Conservation (phyloP, 2,888 invertebrate genomes). For the Griposia aprilina region DNA sequence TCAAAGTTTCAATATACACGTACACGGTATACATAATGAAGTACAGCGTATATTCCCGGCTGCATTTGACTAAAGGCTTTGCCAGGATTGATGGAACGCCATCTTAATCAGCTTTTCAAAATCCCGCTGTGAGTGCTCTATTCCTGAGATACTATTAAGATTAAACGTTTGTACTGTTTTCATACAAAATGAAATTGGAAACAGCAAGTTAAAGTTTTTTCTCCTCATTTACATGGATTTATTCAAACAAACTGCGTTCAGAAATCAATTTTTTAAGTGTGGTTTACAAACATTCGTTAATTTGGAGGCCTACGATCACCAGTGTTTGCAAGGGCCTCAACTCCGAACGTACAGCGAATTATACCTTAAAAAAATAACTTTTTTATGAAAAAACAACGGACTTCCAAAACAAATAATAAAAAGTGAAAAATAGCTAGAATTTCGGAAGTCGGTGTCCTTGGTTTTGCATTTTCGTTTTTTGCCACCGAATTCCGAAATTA, state of each 20-base stretch:
- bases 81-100: conserved; percentile 38
- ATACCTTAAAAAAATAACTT: no score
- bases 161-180: conserved; percentile 28
- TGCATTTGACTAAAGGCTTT: conserved; percentile 58
- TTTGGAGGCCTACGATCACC: background rate
- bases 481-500: no score
- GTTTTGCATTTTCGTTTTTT: no score
- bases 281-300: background rate
- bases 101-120: conserved; percentile 62
- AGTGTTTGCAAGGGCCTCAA: background rate
- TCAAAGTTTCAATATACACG: conserved; percentile 43
- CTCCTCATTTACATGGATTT: background rate
- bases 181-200: conserved; percentile 8
- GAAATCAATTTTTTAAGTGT: background rate
- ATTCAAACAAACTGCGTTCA: background rate
- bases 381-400: no score
- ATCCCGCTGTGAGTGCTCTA: conserved; percentile 46
- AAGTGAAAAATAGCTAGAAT: no score
- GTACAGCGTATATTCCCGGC: conserved; percentile 24
- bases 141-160: conserved; percentile 41
- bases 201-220: background rate
- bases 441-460: no score
- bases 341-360: background rate
- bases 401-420: no score
- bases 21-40: conserved; percentile 33